A percentile compares a stretch with the other conserved stretches of the same genome.
Evolutionary conservation across 2,113 vertebrate genomes (phyloP).

Genomic region (Atrichornis clamosus): DNA sequence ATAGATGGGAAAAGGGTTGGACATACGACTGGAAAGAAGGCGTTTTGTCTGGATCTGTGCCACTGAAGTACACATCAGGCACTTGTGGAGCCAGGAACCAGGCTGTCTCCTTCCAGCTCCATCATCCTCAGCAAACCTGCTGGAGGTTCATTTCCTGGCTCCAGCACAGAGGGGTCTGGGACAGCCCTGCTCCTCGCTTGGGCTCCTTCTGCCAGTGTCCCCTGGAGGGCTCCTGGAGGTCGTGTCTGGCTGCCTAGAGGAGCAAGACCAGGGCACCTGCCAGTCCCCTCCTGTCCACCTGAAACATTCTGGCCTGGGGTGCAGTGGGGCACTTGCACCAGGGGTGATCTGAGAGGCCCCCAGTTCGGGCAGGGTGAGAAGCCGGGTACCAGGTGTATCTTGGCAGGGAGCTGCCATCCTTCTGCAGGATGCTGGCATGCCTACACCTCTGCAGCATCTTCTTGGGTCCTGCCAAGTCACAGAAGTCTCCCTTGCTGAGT

Average conservation of each 20-base stretch:
- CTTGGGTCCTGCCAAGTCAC: background rate
- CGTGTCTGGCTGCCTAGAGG: rapidly evolving
- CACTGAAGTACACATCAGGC: background rate
- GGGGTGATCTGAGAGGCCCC: background rate
- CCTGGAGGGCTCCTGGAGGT: rapidly evolving
- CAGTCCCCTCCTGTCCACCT: rapidly evolving
- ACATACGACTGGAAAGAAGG: background rate
- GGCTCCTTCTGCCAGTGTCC: background rate
- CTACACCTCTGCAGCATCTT: background rate
- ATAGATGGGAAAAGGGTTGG: conserved; percentile 18
- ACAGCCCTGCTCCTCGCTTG: background rate
- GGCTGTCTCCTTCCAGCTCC: background rate
- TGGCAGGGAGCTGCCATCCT: background rate
- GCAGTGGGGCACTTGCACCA: rapidly evolving
- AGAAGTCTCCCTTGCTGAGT: background rate
- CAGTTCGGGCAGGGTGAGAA: background rate
- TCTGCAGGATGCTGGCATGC: background rate
- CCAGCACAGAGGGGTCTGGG: background rate
- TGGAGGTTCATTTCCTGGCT: background rate
- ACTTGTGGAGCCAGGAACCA: background rate
- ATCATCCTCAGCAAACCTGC: background rate
- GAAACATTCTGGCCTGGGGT: background rate
- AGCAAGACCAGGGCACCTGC: background rate
- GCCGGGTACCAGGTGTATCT: background rate
- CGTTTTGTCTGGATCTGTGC: background rate